Base-by-base conservation (phyloP, 1,140 invertebrate species). In the Camponotus pennsylvanicus region DNA sequence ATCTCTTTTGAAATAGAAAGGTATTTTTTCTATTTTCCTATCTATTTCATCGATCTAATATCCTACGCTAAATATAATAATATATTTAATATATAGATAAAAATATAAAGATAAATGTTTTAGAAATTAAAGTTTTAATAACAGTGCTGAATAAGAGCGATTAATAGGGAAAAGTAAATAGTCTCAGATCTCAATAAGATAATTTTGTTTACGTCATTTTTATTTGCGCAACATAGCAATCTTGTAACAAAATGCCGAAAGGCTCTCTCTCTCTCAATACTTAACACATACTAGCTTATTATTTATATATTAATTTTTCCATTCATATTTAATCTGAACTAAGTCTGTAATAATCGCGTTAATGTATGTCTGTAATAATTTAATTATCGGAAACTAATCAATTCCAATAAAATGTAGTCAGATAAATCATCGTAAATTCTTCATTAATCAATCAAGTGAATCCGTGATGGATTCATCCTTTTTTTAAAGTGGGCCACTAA, bases 151-250 rank as follows among this genome's bases (percentile, higher is more conserved):
- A 61, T n/a, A 52, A 21, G 27, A 27, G 32, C 21, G 13, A 49
- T 40, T 69, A 80, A 40, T n/a, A 64, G 13, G 40, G 8, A 70
- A 70, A 55, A 57, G 4, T 37, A 80, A 67, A 69, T 8, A 8
- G 27, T 27, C 3, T 1, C 6, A 45, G 42, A 66, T 70, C 18
- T 59, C 40, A 45, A 37, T 0, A 27, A 27, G 27, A 57, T 70
- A 80, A 15, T 80, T 49, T 55, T 11, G 40, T 80, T 80, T 57
- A 57, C 78, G 79, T 82, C 79, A 82, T 34, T 82, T 71, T 15
- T 67, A 15, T 59, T 82, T 82, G 52, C 79, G 69, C 79, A 82
- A 73, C 21, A 6, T 21, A 52, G 40, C 11, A 61, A 49, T 73
- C 67, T 59, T 13, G 67, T 83, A 37, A 70, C 64, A 69, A 73